Percentiles rank a stretch among this genome's conserved stretches.
These are phyloP conservation scores for Apocrypta bakeri DNA, from an alignment of 1,140 invertebrate species.

Conservation along the genomic window DNA sequence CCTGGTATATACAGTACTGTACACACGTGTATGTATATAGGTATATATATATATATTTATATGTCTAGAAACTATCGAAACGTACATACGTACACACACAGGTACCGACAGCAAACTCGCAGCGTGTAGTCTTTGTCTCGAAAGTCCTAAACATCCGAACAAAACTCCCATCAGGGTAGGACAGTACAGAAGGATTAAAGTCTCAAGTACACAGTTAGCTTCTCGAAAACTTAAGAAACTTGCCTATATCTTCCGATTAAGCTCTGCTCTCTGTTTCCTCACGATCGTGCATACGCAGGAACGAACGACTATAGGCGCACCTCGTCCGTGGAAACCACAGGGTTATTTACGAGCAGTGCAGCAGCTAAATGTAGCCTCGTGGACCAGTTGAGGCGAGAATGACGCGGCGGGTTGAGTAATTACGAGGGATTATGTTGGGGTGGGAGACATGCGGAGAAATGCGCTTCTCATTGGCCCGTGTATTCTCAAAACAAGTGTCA, in stretches of 20 bases:
- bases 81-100: not conserved
- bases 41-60: not conserved
- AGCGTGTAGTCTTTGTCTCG: conserved; percentile 46
- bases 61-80: too few relatives aligned
- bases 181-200: conserved; percentile 4
- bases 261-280: not conserved
- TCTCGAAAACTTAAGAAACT: not conserved
- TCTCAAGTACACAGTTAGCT: not conserved
- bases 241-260: not conserved
- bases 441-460: conserved; percentile 4
- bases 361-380: not conserved
- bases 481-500: conserved; percentile 55
- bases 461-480: conserved; percentile 52
- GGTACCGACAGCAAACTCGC: conserved; percentile 14
- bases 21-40: not conserved
- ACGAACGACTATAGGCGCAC: not conserved
- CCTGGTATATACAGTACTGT: too few relatives aligned
- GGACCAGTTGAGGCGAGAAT: conserved; percentile 4
- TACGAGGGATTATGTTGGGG: conserved; percentile 44
- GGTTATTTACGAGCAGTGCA: conserved; percentile 17
- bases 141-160: conserved; percentile 1
- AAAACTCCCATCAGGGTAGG: not conserved
- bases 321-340: conserved; percentile 2
- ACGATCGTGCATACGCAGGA: not conserved
- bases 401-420: conserved; percentile 45